phyloP scores from a whole-genome alignment of 1,140 invertebrate genomes.

The Drosophila sucinea region DNA sequence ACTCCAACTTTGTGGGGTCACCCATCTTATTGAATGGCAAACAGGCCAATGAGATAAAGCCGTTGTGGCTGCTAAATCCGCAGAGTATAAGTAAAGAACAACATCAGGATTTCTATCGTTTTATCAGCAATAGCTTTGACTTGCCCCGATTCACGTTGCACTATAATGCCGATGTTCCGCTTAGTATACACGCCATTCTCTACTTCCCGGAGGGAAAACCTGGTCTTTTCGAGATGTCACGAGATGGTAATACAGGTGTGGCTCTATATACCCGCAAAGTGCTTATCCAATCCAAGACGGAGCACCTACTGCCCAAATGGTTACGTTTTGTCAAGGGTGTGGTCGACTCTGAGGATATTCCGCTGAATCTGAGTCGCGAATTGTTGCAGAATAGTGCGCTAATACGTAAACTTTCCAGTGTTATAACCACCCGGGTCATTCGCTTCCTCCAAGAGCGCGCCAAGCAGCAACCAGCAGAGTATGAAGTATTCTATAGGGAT shows the following conservation, averaged over 20 bases:
- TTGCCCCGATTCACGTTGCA: constrained; percentile 92
- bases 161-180: constrained; percentile 94
- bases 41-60: constrained; percentile 93
- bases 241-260: constrained; percentile 92
- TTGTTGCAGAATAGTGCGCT: constrained; percentile 96
- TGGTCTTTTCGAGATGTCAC: constrained; percentile 94
- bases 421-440: constrained; percentile 93
- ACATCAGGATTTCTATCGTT: constrained; percentile 96
- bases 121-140: constrained; percentile 93
- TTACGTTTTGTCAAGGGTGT: constrained; percentile 97
- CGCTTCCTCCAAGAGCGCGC: constrained; percentile 94
- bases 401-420: constrained; percentile 92
- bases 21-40: constrained; percentile 96
- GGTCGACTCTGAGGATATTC: constrained; percentile 99
- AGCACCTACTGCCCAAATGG: constrained; percentile 97
- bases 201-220: constrained; percentile 97
- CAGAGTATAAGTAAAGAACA: constrained; percentile 93
- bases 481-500: constrained; percentile 94
- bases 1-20: constrained; percentile 98
- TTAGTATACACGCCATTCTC: constrained; percentile 94
- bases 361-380: constrained; percentile 97
- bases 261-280: constrained; percentile 95
- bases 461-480: constrained; percentile 92
- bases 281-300: constrained; percentile 95
- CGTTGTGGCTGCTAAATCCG: constrained; percentile 96